phyloP scores from a whole-genome alignment of 35 echinoderm and acorn worm genomes.

The Hemicentrotus pulcherrimus region DNA sequence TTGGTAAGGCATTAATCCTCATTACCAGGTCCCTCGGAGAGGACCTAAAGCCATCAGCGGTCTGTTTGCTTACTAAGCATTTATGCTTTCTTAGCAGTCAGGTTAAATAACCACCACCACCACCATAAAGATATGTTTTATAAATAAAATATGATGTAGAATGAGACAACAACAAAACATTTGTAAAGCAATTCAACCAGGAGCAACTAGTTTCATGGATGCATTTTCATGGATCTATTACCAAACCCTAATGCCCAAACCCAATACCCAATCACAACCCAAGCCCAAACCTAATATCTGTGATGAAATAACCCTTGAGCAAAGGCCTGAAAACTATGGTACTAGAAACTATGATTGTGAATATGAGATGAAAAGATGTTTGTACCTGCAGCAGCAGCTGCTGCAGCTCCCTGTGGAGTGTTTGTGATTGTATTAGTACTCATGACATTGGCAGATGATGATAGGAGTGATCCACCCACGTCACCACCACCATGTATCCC shows the following conservation, averaged over 20 bases:
- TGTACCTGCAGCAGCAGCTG: conserved; percentile 76
- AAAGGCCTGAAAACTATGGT: not conserved
- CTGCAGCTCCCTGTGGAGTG: conserved; percentile 68
- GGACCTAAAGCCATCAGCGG: too few species aligned
- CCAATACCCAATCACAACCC: too few species aligned
- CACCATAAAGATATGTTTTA: not conserved
- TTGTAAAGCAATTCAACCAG: not conserved
- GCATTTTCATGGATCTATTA: not conserved
- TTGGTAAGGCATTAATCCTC: too few species aligned
- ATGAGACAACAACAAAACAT: not conserved
- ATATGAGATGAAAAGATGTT: not conserved
- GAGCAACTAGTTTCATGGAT: not conserved
- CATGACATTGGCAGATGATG: conserved; percentile 59
- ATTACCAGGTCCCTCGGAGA: too few species aligned
- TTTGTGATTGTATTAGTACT: conserved; percentile 73
- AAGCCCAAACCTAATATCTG: too few species aligned
- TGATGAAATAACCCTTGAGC: too few species aligned
- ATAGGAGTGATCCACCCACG: conserved; percentile 35
- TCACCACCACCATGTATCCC: not conserved
- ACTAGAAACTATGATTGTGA: not conserved
- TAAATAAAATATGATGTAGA: not conserved
- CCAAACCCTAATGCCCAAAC: too few species aligned
- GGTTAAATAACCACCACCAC: too few species aligned
- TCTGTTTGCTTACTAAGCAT: too few species aligned
- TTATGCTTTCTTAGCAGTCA: too few species aligned